These are phyloP conservation scores for Gulo gulo DNA, from an alignment of 2,113 vertebrate species.

Conservation along the genomic window DNA sequence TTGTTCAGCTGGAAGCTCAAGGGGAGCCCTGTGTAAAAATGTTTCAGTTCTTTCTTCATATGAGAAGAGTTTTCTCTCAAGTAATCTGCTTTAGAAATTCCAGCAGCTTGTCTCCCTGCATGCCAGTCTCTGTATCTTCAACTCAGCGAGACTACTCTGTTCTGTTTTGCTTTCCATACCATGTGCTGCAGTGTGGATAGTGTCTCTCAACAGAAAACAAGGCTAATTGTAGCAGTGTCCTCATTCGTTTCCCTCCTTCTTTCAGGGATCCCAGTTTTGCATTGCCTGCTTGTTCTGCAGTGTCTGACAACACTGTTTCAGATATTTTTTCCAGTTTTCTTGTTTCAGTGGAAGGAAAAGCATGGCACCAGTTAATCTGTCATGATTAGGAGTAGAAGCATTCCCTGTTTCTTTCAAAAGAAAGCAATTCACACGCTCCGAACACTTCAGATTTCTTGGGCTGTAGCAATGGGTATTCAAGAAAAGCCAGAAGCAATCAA, in stretches of 20 bases:
- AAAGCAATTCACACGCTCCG: background rate
- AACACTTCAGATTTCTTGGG: background rate
- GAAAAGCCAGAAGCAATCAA: background rate
- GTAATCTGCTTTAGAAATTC: background rate
- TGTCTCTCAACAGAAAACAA: background rate
- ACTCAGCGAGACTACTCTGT: background rate
- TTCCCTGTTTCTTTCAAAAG: background rate
- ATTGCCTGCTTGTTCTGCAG: background rate
- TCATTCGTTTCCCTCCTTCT: background rate
- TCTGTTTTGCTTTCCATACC: background rate
- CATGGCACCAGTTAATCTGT: background rate
- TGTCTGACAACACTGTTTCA: background rate
- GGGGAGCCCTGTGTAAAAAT: background rate
- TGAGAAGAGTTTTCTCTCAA: background rate
- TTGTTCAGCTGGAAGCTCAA: background rate
- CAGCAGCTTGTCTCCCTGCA: background rate
- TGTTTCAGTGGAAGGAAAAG: background rate
- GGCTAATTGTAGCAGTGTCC: background rate
- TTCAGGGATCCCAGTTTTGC: background rate
- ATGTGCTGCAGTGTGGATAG: background rate
- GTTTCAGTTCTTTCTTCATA: background rate
- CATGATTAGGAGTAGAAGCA: background rate
- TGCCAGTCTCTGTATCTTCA: background rate
- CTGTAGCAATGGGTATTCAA: background rate
- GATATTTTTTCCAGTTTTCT: background rate